Evolutionary conservation across 2,797 vertebrate species (phyloP).

Genomic region (Notolabrus celidotus): DNA sequence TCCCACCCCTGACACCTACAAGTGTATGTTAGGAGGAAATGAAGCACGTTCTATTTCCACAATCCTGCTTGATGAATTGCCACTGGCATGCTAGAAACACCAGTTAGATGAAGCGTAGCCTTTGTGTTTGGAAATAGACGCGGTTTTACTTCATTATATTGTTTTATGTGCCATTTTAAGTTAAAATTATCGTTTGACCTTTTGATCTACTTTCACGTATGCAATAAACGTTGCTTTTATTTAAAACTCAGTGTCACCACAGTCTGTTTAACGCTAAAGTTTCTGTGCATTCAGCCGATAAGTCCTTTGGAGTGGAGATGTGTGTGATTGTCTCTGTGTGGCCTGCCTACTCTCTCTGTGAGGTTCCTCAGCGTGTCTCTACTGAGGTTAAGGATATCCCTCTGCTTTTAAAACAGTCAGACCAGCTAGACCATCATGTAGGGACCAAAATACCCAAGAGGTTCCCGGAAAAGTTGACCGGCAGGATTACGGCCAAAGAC

Average conservation of each 20-base stretch:
- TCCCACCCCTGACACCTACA: slow-evolving; percentile 57
- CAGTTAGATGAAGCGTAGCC: slow-evolving; percentile 27
- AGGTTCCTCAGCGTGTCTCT: slow-evolving; percentile 28
- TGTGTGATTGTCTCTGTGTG: slow-evolving; percentile 65
- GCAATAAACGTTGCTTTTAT: neutral
- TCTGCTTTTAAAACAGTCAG: slow-evolving; percentile 45
- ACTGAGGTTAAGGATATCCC: slow-evolving; percentile 62
- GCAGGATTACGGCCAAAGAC: slow-evolving; percentile 94
- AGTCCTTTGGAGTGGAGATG: slow-evolving; percentile 23
- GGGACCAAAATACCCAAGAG: slow-evolving; percentile 90
- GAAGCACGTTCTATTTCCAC: slow-evolving; percentile 63
- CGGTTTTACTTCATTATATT: slow-evolving; percentile 16
- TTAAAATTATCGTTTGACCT: slow-evolving; percentile 11
- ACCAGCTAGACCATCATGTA: slow-evolving; percentile 35
- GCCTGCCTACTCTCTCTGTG: slow-evolving; percentile 39
- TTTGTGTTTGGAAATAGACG: slow-evolving; percentile 24
- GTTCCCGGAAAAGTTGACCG: slow-evolving; percentile 94
- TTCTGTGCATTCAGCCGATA: slow-evolving; percentile 28
- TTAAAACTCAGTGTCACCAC: slow-evolving; percentile 5
- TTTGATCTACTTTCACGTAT: slow-evolving; percentile 17
- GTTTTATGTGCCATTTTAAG: slow-evolving; percentile 17
- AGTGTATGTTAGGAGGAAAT: slow-evolving; percentile 64
- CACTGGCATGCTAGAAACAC: slow-evolving; percentile 49
- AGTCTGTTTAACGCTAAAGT: slow-evolving; percentile 12
- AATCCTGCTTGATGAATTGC: slow-evolving; percentile 43